Percentiles rank a stretch among this genome's conserved stretches.
phyloP scores from a whole-genome alignment of 2,888 invertebrate genomes.

The Drosophila borborema region DNA sequence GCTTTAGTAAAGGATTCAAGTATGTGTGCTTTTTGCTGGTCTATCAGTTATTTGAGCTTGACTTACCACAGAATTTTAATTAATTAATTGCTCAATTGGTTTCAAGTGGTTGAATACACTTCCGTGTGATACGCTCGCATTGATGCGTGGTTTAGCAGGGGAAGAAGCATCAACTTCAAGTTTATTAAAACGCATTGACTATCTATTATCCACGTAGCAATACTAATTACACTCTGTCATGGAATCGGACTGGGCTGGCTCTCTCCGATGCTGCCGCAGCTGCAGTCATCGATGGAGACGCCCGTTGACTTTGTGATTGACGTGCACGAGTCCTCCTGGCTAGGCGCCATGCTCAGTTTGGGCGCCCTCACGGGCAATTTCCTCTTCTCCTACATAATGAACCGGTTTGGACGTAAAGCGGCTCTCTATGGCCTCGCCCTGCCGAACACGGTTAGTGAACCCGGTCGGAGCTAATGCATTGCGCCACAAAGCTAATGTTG shows the following conservation, averaged over 20 bases:
- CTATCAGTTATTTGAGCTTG: not conserved
- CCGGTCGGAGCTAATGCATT: not conserved
- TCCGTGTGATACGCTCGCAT: not conserved
- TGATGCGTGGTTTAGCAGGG: not conserved
- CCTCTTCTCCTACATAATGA: constrained; percentile 75
- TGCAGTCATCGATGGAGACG: constrained; percentile 66
- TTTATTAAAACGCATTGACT: not conserved
- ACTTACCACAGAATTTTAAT: not conserved
- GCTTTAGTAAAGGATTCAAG: not conserved
- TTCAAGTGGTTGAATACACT: not conserved
- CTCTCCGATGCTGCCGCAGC: constrained; percentile 76
- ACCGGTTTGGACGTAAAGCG: constrained; percentile 79
- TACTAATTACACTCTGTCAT: constrained; percentile 80
- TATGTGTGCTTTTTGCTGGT: not conserved
- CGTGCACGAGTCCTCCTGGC: constrained; percentile 83
- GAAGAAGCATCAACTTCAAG: not conserved
- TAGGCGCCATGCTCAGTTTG: constrained; percentile 78
- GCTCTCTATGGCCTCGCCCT: constrained; percentile 79
- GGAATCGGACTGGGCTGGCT: constrained; percentile 83
- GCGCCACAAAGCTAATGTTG: not conserved
- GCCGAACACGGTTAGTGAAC: constrained; percentile 81
- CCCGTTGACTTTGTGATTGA: constrained; percentile 75
- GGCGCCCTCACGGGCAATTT: constrained; percentile 82
- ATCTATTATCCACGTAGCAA: constrained; percentile 60
- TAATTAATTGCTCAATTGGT: not conserved